phyloP scores from a whole-genome alignment of 1,140 invertebrate genomes.

The Magallana angulata region DNA sequence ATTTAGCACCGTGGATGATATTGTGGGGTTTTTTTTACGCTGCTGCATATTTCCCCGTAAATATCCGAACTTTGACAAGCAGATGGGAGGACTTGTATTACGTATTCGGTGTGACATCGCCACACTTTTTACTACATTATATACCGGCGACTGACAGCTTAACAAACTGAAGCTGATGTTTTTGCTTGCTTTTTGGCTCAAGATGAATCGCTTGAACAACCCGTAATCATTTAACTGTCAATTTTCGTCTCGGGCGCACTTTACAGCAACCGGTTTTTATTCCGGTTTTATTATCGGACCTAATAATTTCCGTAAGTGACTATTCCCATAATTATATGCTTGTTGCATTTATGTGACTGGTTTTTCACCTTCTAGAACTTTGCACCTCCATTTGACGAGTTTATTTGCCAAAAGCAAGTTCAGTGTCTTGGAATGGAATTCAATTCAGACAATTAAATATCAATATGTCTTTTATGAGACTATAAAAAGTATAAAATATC shows the following conservation, averaged over 20 bases:
- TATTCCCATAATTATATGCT: neutral
- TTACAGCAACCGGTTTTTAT: neutral
- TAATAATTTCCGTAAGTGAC: slow-evolving; percentile 6
- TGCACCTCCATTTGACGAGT: neutral
- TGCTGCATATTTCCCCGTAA: too few relatives aligned
- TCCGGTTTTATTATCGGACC: neutral
- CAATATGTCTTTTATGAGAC: too few relatives aligned
- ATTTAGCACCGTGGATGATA: too few relatives aligned
- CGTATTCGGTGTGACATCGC: neutral
- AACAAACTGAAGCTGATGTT: neutral
- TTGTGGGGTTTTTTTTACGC: too few relatives aligned
- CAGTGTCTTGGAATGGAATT: neutral
- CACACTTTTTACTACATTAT: neutral
- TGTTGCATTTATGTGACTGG: neutral
- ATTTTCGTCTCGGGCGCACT: neutral
- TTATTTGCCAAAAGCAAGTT: neutral
- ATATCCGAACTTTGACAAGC: too few relatives aligned
- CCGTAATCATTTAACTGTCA: neutral
- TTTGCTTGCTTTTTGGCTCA: neutral
- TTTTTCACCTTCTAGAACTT: neutral
- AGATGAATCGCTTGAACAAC: neutral
- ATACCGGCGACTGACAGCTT: neutral
- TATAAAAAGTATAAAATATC: too few relatives aligned
- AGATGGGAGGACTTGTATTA: neutral
- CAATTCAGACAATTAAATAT: too few relatives aligned